phyloP scores from a whole-genome alignment of 2,888 invertebrate genomes.

The Orthosia incerta region DNA sequence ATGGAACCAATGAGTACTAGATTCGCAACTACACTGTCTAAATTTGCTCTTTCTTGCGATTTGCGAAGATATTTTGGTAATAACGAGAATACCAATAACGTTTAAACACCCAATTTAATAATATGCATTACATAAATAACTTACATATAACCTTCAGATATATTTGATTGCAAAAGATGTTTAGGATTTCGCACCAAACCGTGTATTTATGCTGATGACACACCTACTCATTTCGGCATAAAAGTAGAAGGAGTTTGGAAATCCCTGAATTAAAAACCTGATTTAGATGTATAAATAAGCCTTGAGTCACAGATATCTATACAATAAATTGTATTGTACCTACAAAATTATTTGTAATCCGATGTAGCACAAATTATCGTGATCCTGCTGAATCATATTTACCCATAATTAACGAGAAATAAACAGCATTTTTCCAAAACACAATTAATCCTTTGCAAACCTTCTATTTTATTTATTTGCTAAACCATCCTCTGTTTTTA shows the following conservation, averaged over 20 bases:
- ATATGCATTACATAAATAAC: background rate
- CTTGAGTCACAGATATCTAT: conserved; percentile 14
- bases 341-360: conserved; percentile 4
- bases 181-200: conserved; percentile 16
- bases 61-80: background rate
- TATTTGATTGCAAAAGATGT: conserved; percentile 16
- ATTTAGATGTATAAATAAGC: background rate
- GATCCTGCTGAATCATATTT: conserved; percentile 38
- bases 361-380: conserved; percentile 29
- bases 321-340: too few species aligned
- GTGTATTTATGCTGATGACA: conserved; percentile 25
- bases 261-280: conserved; percentile 38
- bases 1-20: background rate
- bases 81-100: background rate
- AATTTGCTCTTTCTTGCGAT: background rate
- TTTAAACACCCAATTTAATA: background rate
- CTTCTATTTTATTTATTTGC: conserved; percentile 6
- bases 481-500: conserved; percentile 12
- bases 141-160: conserved; percentile 9
- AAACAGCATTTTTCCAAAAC: conserved; percentile 26
- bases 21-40: background rate
- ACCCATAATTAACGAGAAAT: conserved; percentile 33
- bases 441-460: conserved; percentile 16
- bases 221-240: conserved; percentile 17
- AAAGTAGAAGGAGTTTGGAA: conserved; percentile 27